A percentile compares a stretch with the other conserved stretches of the same genome.
These are phyloP conservation scores for Monopis laevigella DNA, from an alignment of 2,888 invertebrate species.

Conservation along the genomic window DNA sequence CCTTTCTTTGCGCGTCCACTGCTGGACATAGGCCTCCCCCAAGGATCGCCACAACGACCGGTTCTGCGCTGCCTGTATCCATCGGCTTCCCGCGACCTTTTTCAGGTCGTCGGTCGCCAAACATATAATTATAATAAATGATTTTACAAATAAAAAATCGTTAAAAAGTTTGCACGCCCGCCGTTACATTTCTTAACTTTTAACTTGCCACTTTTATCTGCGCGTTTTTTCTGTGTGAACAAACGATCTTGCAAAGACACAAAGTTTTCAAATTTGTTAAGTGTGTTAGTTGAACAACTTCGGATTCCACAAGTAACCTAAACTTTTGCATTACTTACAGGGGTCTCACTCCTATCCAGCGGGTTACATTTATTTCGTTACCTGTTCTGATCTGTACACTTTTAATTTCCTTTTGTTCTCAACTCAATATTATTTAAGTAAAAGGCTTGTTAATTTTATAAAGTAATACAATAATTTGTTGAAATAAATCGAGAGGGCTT, in stretches of 20 bases:
- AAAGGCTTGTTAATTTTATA: neutral
- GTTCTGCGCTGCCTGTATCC: too few relatives aligned
- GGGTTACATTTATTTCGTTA: neutral
- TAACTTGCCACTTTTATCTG: too few relatives aligned
- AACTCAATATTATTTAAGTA: neutral
- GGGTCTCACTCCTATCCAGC: neutral
- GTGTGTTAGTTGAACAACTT: constrained; percentile 8
- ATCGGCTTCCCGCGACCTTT: too few relatives aligned
- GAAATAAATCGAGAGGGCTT: neutral
- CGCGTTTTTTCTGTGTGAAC: too few relatives aligned
- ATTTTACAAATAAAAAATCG: too few relatives aligned
- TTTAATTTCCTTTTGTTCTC: neutral
- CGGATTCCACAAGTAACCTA: constrained; percentile 1
- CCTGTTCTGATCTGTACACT: neutral
- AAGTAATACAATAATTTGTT: neutral
- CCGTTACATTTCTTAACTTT: too few relatives aligned
- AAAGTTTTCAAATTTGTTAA: constrained; percentile 12
- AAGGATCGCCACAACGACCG: too few relatives aligned
- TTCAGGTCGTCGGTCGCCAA: too few relatives aligned
- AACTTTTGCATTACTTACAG: constrained; percentile 11
- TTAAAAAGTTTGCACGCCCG: too few relatives aligned
- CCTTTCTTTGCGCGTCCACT: too few relatives aligned
- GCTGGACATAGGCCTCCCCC: too few relatives aligned
- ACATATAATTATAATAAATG: too few relatives aligned
- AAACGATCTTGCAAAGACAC: constrained; percentile 12